Evolutionary conservation across 2,797 vertebrate species (phyloP).

Genomic region (Momotus momota): DNA sequence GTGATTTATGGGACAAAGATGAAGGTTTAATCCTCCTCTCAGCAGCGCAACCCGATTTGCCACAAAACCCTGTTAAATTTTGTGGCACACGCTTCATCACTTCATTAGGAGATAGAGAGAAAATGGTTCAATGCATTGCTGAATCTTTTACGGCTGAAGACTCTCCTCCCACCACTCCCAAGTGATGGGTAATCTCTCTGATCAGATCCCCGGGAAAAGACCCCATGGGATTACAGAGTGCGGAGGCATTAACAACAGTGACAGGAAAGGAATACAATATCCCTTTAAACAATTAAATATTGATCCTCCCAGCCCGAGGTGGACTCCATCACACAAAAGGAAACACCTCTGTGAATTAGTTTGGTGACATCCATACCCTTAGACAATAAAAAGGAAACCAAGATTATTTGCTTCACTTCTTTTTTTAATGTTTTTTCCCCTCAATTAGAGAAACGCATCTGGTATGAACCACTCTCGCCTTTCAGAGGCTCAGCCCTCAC

Average conservation of each 20-base stretch:
- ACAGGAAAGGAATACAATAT: constrained; percentile 72
- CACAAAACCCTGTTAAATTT: constrained; percentile 64
- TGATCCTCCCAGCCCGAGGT: constrained; percentile 49
- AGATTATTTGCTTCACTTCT: constrained; percentile 53
- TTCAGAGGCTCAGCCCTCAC: accelerated
- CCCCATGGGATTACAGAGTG: constrained; percentile 56
- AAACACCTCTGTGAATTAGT: constrained; percentile 59
- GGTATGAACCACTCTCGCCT: accelerated
- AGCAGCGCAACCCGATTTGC: constrained; percentile 46
- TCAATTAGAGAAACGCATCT: constrained; percentile 47
- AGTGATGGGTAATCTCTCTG: constrained; percentile 53
- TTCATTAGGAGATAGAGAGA: constrained; percentile 67
- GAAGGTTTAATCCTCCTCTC: constrained; percentile 70
- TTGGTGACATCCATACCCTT: constrained; percentile 45
- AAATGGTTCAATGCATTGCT: constrained; percentile 49
- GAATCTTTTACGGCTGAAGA: constrained; percentile 34
- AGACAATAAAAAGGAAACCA: constrained; percentile 20
- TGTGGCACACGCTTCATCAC: constrained; percentile 65
- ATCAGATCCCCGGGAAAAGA: constrained; percentile 63
- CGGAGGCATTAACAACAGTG: constrained; percentile 62
- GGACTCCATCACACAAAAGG: constrained; percentile 64
- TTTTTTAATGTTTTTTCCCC: constrained; percentile 33
- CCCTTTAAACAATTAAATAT: constrained; percentile 74
- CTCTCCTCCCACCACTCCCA: constrained; percentile 39
- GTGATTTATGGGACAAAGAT: constrained; percentile 61